Evolutionary conservation across 2,113 vertebrate genomes (phyloP), one percentile per base, ranked within the genome.

Genomic region (Phoxinus phoxinus): DNA sequence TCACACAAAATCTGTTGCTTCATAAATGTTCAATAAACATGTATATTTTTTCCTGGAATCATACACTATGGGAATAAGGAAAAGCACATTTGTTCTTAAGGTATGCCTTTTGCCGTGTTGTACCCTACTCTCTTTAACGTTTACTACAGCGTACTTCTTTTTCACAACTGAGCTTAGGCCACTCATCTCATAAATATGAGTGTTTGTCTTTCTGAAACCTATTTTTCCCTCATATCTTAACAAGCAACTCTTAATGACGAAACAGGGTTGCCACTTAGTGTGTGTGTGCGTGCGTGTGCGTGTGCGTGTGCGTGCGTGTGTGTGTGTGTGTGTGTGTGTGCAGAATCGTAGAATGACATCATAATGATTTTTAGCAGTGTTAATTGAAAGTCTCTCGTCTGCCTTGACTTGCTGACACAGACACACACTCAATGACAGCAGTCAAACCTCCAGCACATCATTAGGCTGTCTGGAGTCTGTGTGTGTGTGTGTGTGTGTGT

Each of bases 401-500:
- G 51, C 37, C 21, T 84, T 75, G 69, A 48, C 69, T 77, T 85
- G 72, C 73, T 85, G 67, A 30, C 46, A 72, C 53, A 67, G 35
- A 78, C 51, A 23, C 51, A 75, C 73, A 65, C 83, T 71, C 79
- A 32, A 51, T 35, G 69, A 67, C 74, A 67, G 63, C 56, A 69
- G 84, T 78, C 76, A 74, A 84, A 27, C 35, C 67, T 51, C 56
- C 77, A 88, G 85, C 67, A 81, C 58, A 84, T 86, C 76, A 88
- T 88, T 88, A 88, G 58, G 13, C 81, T 88, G 87, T 88, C 87
- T 86, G 85, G 75, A 51, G 75, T 86, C 53, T 86, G 23, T 87
- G 30, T 85, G 56, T 81, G 82, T 79, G 65, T 83, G 59, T 85
- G 56, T 84, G 75, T 74, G 80, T 76, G 72, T 58, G 79, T 51